A percentile compares a stretch with the other conserved stretches of the same genome.
phyloP scores from a whole-genome alignment of 2,888 invertebrate genomes.

The Parascotia fuliginaria region DNA sequence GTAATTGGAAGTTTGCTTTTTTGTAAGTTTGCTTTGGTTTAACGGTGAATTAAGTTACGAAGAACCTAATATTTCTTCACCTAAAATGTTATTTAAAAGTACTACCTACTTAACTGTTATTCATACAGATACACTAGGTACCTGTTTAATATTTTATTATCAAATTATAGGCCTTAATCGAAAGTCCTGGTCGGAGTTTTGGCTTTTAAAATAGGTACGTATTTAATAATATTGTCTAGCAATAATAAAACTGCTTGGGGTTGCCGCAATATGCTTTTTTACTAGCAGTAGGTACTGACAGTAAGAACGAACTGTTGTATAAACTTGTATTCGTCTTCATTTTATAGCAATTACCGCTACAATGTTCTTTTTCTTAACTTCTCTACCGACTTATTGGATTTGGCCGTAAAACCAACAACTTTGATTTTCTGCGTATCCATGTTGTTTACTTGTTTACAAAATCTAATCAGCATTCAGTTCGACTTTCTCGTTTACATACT shows the following conservation, averaged over 20 bases:
- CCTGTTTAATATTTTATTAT: too few species aligned
- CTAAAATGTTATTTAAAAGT: too few species aligned
- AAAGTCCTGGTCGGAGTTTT: too few species aligned
- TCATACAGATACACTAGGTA: too few species aligned
- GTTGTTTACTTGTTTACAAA: constrained; percentile 19
- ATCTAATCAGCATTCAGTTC: not conserved
- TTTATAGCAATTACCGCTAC: constrained; percentile 29
- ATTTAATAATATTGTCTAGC: too few species aligned
- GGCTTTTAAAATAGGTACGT: too few species aligned
- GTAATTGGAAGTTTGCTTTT: constrained; percentile 21
- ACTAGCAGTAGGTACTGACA: too few species aligned
- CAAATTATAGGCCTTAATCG: too few species aligned
- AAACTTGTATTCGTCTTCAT: constrained; percentile 13
- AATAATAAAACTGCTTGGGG: too few species aligned
- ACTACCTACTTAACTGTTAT: too few species aligned
- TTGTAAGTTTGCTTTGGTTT: constrained; percentile 9
- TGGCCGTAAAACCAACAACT: constrained; percentile 13
- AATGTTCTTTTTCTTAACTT: constrained; percentile 29
- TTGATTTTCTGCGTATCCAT: constrained; percentile 1
- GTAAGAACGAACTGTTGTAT: not conserved
- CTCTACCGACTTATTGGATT: constrained; percentile 37
- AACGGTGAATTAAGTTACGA: constrained; percentile 10
- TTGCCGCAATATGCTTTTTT: too few species aligned
- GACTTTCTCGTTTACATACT: not conserved
- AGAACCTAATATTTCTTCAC: too few species aligned